phyloP scores from a whole-genome alignment of 2,113 vertebrate species.

The Crotalus tigris region DNA sequence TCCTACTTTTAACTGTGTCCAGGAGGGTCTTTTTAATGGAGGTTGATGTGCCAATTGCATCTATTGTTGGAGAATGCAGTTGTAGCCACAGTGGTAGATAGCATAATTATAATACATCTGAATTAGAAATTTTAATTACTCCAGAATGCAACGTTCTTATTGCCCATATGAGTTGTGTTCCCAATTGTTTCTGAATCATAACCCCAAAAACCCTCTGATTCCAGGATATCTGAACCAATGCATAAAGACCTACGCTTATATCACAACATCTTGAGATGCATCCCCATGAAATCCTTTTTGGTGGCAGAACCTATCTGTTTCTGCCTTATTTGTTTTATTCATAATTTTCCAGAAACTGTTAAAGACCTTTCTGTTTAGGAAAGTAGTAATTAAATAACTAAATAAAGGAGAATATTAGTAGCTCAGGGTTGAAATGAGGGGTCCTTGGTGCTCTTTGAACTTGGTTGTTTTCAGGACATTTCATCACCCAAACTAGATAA shows the following conservation, averaged over 20 bases:
- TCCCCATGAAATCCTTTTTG: background rate
- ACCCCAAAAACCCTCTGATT: background rate
- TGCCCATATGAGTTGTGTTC: background rate
- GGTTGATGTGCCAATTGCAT: background rate
- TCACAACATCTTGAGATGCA: background rate
- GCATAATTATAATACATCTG: background rate
- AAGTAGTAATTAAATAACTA: background rate
- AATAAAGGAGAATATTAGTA: background rate
- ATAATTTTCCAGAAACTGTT: background rate
- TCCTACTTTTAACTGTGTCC: background rate
- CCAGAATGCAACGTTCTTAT: background rate
- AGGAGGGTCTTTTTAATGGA: background rate
- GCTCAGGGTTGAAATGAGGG: background rate
- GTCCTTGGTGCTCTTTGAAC: too few species aligned
- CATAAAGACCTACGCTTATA: background rate
- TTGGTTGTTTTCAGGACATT: background rate
- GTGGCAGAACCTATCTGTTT: background rate
- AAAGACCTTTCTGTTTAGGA: background rate
- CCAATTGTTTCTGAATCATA: background rate
- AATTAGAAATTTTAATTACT: background rate
- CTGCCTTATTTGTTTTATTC: background rate
- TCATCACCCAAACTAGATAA: background rate
- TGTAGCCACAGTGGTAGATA: background rate
- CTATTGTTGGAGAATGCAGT: background rate
- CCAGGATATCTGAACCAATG: background rate